A percentile compares a stretch with the other conserved stretches of the same genome.
These are phyloP conservation scores for Acanthopleura granulata DNA, from an alignment of 2,888 invertebrate species.

Conservation along the genomic window DNA sequence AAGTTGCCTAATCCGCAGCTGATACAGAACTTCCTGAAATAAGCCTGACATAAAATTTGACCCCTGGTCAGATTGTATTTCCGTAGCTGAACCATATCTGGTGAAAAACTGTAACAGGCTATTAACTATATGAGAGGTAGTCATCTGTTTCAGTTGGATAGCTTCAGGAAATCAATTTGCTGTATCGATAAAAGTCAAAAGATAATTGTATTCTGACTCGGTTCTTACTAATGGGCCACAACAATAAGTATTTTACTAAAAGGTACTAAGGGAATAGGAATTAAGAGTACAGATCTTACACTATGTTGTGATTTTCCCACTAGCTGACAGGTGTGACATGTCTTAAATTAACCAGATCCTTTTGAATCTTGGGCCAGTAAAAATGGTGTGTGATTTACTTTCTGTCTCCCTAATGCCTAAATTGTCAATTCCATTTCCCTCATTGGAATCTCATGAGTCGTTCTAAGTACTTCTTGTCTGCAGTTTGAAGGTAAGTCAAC, in stretches of 20 bases:
- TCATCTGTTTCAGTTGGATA: slow-evolving; percentile 24
- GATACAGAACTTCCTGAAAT: slow-evolving; percentile 21
- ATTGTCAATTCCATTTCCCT: too few species aligned
- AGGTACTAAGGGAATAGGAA: slow-evolving; percentile 23
- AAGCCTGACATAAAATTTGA: slow-evolving; percentile 24
- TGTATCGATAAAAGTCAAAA: slow-evolving; percentile 26
- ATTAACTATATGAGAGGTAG: slow-evolving; percentile 2
- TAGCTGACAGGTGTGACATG: slow-evolving; percentile 25
- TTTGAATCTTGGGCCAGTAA: slow-evolving; percentile 22
- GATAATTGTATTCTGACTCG: slow-evolving; percentile 20
- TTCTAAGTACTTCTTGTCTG: slow-evolving; percentile 5
- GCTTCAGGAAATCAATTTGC: slow-evolving; percentile 25
- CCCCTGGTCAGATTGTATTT: slow-evolving; percentile 25
- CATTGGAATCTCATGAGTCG: slow-evolving; percentile 20
- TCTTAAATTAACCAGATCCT: slow-evolving; percentile 21
- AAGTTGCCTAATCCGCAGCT: slow-evolving; percentile 23
- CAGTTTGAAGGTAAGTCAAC: slow-evolving; percentile 17
- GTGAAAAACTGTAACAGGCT: slow-evolving; percentile 21
- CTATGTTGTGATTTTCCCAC: slow-evolving; percentile 20
- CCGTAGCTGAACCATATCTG: slow-evolving; percentile 18
- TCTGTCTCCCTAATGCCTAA: slow-evolving; percentile 19
- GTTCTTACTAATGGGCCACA: slow-evolving; percentile 25
- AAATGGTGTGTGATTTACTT: slow-evolving; percentile 19
- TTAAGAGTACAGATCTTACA: not conserved
- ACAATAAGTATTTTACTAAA: slow-evolving; percentile 19